Percentiles rank a stretch among this genome's conserved stretches.
These are phyloP conservation scores for Heliconius hewitsoni DNA, from an alignment of 1,140 invertebrate species.

Conservation along the genomic window DNA sequence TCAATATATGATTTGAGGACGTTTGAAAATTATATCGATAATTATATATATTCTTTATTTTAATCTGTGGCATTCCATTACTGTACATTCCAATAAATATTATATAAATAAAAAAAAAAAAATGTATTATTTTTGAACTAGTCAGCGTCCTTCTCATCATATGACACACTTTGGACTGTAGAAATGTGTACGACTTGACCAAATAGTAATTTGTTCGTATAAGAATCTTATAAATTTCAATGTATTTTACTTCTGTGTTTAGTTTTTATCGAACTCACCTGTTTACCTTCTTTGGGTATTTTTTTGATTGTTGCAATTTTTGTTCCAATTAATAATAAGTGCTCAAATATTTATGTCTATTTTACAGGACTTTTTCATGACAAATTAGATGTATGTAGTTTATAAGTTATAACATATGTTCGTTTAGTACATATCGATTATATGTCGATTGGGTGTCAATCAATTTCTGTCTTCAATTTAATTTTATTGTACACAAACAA, in stretches of 20 bases:
- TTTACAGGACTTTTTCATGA: slow-evolving; percentile 34
- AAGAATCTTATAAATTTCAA: background rate
- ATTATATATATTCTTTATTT: background rate
- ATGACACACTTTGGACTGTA: background rate
- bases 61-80: slow-evolving; percentile 1
- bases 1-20: background rate
- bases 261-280: background rate
- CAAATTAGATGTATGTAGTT: slow-evolving; percentile 29
- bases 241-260: background rate
- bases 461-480: slow-evolving; percentile 3
- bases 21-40: background rate
- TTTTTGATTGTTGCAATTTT: slow-evolving; percentile 1
- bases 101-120: background rate
- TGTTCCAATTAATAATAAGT: slow-evolving; percentile 26
- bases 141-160: background rate
- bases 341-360: slow-evolving; percentile 39
- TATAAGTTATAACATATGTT: slow-evolving; percentile 26
- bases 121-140: background rate
- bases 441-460: background rate
- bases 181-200: slow-evolving; percentile 3
- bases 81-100: background rate
- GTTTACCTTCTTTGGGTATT: background rate
- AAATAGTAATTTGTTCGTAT: slow-evolving; percentile 6
- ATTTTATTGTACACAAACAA: background rate
- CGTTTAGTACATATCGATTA: slow-evolving; percentile 15